These are phyloP conservation scores for Hylaeus anthracinus DNA, from an alignment of 1,140 invertebrate genomes.

Conservation along the genomic window DNA sequence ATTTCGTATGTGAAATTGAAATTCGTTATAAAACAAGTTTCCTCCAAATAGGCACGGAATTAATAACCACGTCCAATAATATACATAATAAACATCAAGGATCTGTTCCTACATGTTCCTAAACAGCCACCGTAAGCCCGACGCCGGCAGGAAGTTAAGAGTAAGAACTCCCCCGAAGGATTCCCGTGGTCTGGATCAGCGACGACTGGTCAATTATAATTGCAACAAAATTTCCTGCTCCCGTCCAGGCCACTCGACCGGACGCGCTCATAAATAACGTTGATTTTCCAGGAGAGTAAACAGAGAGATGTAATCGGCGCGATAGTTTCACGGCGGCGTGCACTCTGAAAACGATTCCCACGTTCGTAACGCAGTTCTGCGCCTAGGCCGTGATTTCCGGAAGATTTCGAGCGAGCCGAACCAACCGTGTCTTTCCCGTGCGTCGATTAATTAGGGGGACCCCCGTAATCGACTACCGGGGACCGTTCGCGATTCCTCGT, in stretches of 20 bases:
- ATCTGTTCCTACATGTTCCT: too few relatives aligned
- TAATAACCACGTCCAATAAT: too few relatives aligned
- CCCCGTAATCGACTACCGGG: background rate
- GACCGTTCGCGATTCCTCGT: background rate
- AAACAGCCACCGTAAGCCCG: too few relatives aligned
- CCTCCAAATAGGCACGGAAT: too few relatives aligned
- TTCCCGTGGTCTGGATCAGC: too few relatives aligned
- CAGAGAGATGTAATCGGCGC: constrained; percentile 56
- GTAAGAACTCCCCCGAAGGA: too few relatives aligned
- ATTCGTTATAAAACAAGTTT: too few relatives aligned
- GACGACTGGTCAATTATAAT: too few relatives aligned
- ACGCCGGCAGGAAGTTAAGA: too few relatives aligned
- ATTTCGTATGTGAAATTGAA: too few relatives aligned
- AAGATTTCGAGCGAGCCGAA: constrained; percentile 45
- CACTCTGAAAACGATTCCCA: constrained; percentile 64
- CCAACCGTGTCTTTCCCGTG: background rate
- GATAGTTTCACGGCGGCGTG: constrained; percentile 62
- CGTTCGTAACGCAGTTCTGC: constrained; percentile 63
- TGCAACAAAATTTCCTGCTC: too few relatives aligned
- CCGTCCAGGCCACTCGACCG: background rate
- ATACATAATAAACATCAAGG: too few relatives aligned
- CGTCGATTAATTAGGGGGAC: constrained; percentile 14
- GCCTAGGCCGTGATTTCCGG: constrained; percentile 40
- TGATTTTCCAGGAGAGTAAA: constrained; percentile 66
- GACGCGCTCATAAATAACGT: constrained; percentile 59